Conservation (phyloP, 2,113 vertebrate species). For the Strix uralensis region DNA sequence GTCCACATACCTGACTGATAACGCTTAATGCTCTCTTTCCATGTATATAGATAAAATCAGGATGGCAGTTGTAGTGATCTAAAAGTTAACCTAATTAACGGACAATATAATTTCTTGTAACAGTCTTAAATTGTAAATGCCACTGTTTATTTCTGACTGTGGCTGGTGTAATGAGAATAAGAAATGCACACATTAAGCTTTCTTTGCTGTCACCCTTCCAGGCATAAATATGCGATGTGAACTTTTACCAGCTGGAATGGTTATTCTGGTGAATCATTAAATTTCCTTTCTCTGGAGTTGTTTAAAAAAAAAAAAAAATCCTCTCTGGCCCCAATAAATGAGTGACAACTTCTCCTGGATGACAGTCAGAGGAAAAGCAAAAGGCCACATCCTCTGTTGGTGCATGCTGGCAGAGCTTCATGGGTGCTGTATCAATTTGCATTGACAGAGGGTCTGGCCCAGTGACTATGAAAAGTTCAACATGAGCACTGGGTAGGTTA, state of each 20-base stretch:
- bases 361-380: neutral
- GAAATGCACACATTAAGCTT: neutral
- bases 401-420: accelerated
- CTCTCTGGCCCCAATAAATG: neutral
- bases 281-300: neutral
- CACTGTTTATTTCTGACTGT: neutral
- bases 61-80: too few species aligned
- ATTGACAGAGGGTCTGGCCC: neutral
- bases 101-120: neutral
- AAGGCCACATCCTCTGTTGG: neutral
- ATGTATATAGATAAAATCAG: neutral
- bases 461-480: neutral
- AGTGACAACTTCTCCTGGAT: neutral
- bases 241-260: neutral
- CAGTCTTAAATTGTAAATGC: neutral
- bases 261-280: neutral
- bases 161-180: neutral
- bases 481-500: accelerated
- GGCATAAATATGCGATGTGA: neutral
- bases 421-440: neutral
- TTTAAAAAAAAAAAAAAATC: neutral
- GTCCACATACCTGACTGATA: neutral
- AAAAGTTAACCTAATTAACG: neutral
- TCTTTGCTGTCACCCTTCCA: neutral
- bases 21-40: neutral